Evolutionary conservation across 2,113 vertebrate species (phyloP).

Genomic region (Tamias sibiricus): DNA sequence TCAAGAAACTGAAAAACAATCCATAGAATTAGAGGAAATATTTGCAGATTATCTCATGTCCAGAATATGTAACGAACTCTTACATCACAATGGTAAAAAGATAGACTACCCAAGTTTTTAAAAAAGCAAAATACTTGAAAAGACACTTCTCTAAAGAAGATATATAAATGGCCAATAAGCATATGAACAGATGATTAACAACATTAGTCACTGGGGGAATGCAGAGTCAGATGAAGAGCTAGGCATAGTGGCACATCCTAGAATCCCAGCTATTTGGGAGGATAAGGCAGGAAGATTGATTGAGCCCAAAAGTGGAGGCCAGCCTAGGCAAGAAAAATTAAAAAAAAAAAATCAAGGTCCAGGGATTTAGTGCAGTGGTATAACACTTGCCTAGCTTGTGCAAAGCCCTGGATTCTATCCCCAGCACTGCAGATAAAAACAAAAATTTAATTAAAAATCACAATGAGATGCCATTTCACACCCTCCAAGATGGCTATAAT

Average conservation of each 20-base stretch:
- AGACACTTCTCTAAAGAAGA: not conserved
- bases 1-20: not conserved
- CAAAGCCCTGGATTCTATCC: not conserved
- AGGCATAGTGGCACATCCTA: not conserved
- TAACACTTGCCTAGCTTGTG: not conserved
- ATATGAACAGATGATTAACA: not conserved
- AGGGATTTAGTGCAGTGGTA: not conserved
- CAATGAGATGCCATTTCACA: not conserved
- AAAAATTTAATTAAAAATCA: not conserved
- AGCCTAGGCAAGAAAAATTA: not conserved
- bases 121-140: not conserved
- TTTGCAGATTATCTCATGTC: not conserved
- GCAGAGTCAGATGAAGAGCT: not conserved
- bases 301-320: not conserved
- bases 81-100: not conserved
- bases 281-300: not conserved
- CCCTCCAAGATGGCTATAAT: not conserved
- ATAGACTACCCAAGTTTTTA: not conserved
- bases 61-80: not conserved
- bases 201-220: not conserved
- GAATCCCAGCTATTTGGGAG: not conserved
- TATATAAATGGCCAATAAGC: not conserved
- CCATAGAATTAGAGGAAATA: not conserved
- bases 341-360: not conserved
- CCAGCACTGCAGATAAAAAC: not conserved